Evolutionary conservation across 1,140 invertebrate genomes (phyloP), one percentile per base, ranked within the genome.

Genomic region (Tetramorium alpestre): DNA sequence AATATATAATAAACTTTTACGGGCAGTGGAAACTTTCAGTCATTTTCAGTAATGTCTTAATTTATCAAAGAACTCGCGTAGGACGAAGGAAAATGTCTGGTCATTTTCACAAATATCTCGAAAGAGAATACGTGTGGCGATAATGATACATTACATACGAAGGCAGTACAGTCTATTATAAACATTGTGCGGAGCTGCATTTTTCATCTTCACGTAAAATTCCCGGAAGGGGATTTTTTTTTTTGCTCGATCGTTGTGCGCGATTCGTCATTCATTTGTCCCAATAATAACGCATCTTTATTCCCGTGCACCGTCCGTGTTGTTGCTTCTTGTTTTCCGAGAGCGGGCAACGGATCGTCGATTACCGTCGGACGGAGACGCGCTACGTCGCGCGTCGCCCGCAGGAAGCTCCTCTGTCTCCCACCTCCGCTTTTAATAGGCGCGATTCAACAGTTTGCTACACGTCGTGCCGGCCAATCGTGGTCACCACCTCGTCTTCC

Each of bases 361-460:
- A 44, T 73, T 49, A 49, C 18, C 54, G 62, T 33, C 33, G 33
- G 33, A 33, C 33, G 33, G 33, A 54, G 62, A 82, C 47, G 51
- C 22, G 13, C 13, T 54, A 81, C 80, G 67, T 82, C 80, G 54
- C 67, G 67, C 38, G 18, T 58, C 67, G 38, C 65, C 47, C 67
- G 69, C 69, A 84, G 80, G 80, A 73, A 75, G 69, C 69, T 75
- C 69, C 25, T 80, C 60, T 70, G 25, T 60, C 69, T 84, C 67
- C 69, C 69, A 84, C 80, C 69, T 75, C 69, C 69, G 69, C 69
- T 73, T 84, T 75, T 85, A 78, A 85, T 78, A 85, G 54, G 18
- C 60, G 49, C 82, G 82, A 85, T 85, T 85, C 82, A 78, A 85
- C 82, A 78, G 82, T 85, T 85, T 78, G 73, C 38, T 28, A 33